phyloP scores from a whole-genome alignment of 2,113 vertebrate species.

The Phrynosoma platyrhinos region DNA sequence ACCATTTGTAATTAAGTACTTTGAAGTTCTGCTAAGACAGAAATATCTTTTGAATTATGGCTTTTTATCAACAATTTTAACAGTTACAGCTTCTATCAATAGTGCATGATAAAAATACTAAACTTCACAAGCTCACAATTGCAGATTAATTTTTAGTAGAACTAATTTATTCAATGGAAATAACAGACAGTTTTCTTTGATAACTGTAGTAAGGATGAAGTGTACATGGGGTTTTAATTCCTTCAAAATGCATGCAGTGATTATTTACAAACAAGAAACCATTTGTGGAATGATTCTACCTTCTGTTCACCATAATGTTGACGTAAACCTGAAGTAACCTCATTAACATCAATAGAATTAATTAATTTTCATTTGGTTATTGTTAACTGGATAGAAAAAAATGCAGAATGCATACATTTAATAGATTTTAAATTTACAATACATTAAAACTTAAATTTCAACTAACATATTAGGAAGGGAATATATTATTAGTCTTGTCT shows the following conservation, averaged over 20 bases:
- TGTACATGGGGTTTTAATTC: not conserved
- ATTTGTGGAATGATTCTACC: rapidly evolving
- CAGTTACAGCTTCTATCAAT: not conserved
- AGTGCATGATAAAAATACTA: not conserved
- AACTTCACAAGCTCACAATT: not conserved
- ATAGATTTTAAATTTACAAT: not conserved
- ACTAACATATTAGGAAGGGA: not conserved
- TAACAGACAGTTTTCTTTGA: slow-evolving; percentile 2
- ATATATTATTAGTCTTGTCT: not conserved
- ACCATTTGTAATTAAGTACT: not conserved
- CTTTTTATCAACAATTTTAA: not conserved
- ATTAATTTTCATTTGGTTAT: not conserved
- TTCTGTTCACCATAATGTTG: not conserved
- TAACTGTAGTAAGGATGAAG: not conserved
- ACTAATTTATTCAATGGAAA: not conserved
- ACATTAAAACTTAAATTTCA: not conserved
- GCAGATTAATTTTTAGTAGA: no score
- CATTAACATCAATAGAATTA: not conserved
- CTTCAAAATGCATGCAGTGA: slow-evolving; percentile 3
- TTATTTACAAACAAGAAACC: not conserved
- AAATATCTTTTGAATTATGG: not conserved
- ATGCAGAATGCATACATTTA: not conserved
- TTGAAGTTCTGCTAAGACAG: not conserved
- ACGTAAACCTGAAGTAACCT: not conserved
- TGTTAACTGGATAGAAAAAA: not conserved